Percentiles rank a stretch among this genome's conserved stretches.
phyloP scores from a whole-genome alignment of 2,797 vertebrate genomes.

The Poecilia wingei region DNA sequence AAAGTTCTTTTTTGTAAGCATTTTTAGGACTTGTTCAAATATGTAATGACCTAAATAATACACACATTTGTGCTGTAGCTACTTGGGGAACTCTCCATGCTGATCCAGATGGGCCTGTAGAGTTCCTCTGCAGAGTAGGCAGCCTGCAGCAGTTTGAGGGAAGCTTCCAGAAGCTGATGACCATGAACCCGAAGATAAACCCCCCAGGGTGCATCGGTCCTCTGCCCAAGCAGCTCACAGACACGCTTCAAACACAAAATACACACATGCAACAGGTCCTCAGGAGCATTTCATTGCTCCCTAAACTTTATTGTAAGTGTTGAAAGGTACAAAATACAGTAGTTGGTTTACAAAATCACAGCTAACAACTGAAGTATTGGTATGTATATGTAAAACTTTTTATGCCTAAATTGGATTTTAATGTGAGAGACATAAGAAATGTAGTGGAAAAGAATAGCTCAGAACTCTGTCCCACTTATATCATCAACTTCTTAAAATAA shows the following conservation, averaged over 20 bases:
- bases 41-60: background rate
- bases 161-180: background rate
- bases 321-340: background rate
- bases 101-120: slow-evolving; percentile 5
- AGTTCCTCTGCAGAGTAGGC: background rate
- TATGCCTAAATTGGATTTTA: background rate
- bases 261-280: background rate
- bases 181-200: background rate
- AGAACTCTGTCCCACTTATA: background rate
- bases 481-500: too few species aligned
- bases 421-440: background rate
- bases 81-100: background rate
- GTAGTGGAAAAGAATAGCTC: background rate
- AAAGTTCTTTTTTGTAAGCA: background rate
- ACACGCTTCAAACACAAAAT: background rate
- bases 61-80: background rate
- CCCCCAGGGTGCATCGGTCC: background rate
- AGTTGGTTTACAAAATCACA: background rate
- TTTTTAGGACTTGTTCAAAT: background rate
- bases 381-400: background rate
- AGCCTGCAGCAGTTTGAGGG: background rate
- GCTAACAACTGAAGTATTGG: background rate
- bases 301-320: background rate
- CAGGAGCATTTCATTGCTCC: background rate
- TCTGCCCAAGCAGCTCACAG: background rate